phyloP scores from a whole-genome alignment of 2,113 vertebrate species.

The Pygoscelis antarcticus region DNA sequence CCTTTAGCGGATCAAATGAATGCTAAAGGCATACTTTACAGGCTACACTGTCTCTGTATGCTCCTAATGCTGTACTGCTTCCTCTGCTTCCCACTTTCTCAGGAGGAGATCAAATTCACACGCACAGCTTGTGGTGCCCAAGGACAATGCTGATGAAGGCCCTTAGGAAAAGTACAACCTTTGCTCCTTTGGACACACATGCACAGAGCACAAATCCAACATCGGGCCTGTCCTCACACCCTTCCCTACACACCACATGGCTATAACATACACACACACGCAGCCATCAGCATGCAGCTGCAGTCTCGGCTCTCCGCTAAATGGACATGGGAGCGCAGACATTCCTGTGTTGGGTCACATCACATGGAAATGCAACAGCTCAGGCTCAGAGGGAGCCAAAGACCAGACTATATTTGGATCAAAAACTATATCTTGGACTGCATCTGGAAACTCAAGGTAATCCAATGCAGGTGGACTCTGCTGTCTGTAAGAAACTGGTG shows the following conservation, averaged over 20 bases:
- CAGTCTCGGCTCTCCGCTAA: not conserved
- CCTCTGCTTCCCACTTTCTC: not conserved
- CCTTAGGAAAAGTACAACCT: not conserved
- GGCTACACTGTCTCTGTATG: not conserved
- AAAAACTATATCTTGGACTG: not conserved
- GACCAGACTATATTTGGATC: not conserved
- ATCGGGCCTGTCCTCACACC: not conserved
- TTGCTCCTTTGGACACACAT: not conserved
- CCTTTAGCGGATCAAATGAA: not conserved
- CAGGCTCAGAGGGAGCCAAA: not conserved
- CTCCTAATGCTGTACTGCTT: not conserved
- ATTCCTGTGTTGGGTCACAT: not conserved
- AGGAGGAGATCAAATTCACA: not conserved
- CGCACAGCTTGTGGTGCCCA: not conserved
- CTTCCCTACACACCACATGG: not conserved
- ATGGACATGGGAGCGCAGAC: rapidly evolving
- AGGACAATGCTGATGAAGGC: not conserved
- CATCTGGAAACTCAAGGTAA: not conserved
- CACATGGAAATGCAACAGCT: not conserved
- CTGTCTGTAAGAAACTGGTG: not conserved
- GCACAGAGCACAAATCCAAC: not conserved
- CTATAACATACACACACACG: rapidly evolving
- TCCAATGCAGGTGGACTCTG: not conserved
- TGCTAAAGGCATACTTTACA: not conserved
- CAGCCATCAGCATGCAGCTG: not conserved